Evolutionary conservation across 1,140 invertebrate genomes (phyloP).

Genomic region (Bombyx mandarina): DNA sequence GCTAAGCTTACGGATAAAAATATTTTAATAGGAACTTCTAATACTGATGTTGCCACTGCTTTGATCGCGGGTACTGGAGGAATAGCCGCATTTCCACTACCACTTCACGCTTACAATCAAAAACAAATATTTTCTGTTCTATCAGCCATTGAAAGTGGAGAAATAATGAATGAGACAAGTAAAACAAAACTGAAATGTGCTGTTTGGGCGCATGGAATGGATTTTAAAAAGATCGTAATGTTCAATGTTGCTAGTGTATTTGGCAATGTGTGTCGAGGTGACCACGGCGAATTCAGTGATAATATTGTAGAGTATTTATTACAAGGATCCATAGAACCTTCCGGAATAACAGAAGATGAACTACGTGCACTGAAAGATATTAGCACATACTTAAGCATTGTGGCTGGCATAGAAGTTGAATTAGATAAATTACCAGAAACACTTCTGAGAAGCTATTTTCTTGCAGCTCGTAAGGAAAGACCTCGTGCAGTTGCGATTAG

Average conservation of each 20-base stretch:
- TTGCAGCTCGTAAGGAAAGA: conserved; percentile 44
- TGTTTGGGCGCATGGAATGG: conserved; percentile 50
- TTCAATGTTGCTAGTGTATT: conserved; percentile 50
- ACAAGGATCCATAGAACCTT: conserved; percentile 26
- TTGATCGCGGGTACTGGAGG: conserved; percentile 40
- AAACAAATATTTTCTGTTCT: conserved; percentile 41
- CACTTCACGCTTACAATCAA: conserved; percentile 45
- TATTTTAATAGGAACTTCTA: conserved; percentile 29
- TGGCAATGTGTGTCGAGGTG: conserved; percentile 40
- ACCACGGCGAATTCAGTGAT: conserved; percentile 39
- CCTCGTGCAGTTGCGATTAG: conserved; percentile 33
- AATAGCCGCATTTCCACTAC: conserved; percentile 40
- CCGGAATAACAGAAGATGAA: conserved; percentile 25
- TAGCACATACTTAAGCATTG: conserved; percentile 35
- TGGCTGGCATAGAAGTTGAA: conserved; percentile 35
- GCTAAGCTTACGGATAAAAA: conserved; percentile 32
- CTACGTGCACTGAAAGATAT: conserved; percentile 37
- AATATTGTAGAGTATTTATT: conserved; percentile 39
- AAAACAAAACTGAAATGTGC: conserved; percentile 34
- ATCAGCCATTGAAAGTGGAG: conserved; percentile 41
- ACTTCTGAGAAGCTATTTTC: conserved; percentile 45
- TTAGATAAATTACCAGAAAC: conserved; percentile 29
- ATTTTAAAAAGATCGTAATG: conserved; percentile 40
- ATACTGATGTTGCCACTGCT: conserved; percentile 21
- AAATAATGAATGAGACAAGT: conserved; percentile 24